Evolutionary conservation across 2,888 invertebrate genomes (phyloP).

Genomic region (Pasiphila rectangulata): DNA sequence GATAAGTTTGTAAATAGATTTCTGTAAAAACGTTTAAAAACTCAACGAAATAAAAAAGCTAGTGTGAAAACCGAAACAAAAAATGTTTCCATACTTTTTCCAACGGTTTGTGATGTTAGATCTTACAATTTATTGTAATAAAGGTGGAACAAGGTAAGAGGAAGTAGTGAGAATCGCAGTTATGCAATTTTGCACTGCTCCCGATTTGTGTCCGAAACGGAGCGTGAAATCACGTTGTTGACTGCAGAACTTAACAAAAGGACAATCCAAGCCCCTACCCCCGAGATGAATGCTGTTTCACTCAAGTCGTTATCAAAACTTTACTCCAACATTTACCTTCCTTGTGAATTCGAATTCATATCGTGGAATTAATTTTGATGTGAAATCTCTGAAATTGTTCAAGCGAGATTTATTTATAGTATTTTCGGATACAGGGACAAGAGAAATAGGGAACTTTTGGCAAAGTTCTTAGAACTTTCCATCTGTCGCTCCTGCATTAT

Average conservation of each 20-base stretch:
- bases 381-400: conserved; percentile 27
- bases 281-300: conserved; percentile 43
- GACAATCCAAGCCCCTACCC: conserved; percentile 40
- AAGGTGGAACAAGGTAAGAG: background rate
- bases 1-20: no score
- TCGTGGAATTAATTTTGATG: conserved; percentile 29
- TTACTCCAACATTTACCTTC: conserved; percentile 36
- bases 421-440: conserved; percentile 9
- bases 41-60: no score
- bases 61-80: no score
- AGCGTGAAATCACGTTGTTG: conserved; percentile 34
- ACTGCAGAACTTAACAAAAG: conserved; percentile 50
- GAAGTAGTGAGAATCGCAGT: conserved; percentile 2
- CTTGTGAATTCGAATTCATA: conserved; percentile 19
- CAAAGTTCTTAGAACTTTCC: background rate
- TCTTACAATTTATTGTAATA: no score
- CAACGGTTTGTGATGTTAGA: no score
- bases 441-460: background rate
- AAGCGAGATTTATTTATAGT: conserved; percentile 26
- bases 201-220: conserved; percentile 13
- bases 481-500: background rate
- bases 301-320: conserved; percentile 41
- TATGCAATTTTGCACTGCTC: background rate
- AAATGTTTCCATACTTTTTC: no score
- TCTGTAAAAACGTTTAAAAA: no score